Base-by-base conservation (phyloP, 2,113 vertebrate species). In the Hipposideros armiger region DNA sequence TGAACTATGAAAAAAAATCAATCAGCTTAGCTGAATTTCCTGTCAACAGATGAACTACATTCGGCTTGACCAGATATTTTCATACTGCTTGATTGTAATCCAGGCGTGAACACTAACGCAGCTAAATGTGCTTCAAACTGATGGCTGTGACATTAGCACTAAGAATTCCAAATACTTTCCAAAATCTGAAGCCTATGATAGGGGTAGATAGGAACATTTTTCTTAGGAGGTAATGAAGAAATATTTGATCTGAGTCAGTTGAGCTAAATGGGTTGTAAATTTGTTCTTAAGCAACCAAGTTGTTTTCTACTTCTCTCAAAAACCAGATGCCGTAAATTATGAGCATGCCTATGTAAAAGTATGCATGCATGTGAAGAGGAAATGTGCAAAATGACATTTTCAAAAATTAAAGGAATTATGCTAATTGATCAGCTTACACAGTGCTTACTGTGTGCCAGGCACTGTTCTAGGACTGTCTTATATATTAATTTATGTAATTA, bases 151-250 rank as follows among this genome's bases (percentile, higher is more conserved):
- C 7, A 60, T 52, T 66, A 30, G 74, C 74, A 54, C 13, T 74
- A 30, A 58, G 40, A 74, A 92, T 82, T 66, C n/a, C 14, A 45
- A 94, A 76, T 87, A 28, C 20, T 72, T 90, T 84, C 76, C 58
- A 28, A 74, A 62, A 64, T 83, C 2, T 76, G 67, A 96, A 76
- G 4, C 58, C 54, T 36, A 16, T 11, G 22, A 5, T 58, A 80
- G 62, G 3, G 0, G 15, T 78, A 95, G 67, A 85, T 67, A 69
- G 16, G 70, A 91, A 90, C 7, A 42, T 74, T 87, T 91, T 92
- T 92, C 85, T 96, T 82, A 60, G 14, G n/a, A 73, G 50, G 66
- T 84, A 87, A 70, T 40, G 69, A 95, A 86, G 24, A 90, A 83
- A 60, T 86, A 47, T 30, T 82, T 91, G 32, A 77, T 67, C 56